A percentile compares a stretch with the other conserved stretches of the same genome.
Evolutionary conservation across 2,888 invertebrate genomes (phyloP).

Genomic region (Drosophila anomelani): DNA sequence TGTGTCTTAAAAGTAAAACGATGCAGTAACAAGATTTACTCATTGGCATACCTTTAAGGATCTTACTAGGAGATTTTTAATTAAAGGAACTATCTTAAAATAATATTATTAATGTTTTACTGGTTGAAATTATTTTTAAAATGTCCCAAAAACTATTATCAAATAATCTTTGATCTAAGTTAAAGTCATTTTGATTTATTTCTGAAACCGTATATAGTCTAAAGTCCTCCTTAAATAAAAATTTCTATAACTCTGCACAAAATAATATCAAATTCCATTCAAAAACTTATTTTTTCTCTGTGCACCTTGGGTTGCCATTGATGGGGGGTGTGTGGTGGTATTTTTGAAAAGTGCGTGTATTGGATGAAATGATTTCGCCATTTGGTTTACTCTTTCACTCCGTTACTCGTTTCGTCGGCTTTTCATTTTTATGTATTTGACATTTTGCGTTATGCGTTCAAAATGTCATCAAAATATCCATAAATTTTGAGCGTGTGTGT

Average conservation of each 20-base stretch:
- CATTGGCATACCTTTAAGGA: too few relatives aligned
- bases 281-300: not conserved
- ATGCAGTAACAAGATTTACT: too few relatives aligned
- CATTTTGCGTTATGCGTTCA: constrained; percentile 64
- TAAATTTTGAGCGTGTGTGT: constrained; percentile 40
- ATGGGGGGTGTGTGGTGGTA: constrained; percentile 7
- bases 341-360: constrained; percentile 32
- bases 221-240: not conserved
- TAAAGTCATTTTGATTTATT: not conserved
- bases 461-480: constrained; percentile 71
- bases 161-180: not conserved
- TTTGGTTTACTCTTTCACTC: constrained; percentile 62
- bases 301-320: constrained; percentile 5
- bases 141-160: too few relatives aligned
- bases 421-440: constrained; percentile 67
- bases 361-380: constrained; percentile 65
- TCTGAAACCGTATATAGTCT: not conserved
- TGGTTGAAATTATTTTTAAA: too few relatives aligned
- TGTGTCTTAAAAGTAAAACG: too few relatives aligned
- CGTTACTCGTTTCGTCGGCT: constrained; percentile 37
- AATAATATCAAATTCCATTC: not conserved
- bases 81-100: too few relatives aligned
- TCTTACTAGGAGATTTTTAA: too few relatives aligned
- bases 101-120: too few relatives aligned
- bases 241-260: rapidly evolving